phyloP scores from a whole-genome alignment of 2,797 vertebrate genomes.

The Notamacropus eugenii region DNA sequence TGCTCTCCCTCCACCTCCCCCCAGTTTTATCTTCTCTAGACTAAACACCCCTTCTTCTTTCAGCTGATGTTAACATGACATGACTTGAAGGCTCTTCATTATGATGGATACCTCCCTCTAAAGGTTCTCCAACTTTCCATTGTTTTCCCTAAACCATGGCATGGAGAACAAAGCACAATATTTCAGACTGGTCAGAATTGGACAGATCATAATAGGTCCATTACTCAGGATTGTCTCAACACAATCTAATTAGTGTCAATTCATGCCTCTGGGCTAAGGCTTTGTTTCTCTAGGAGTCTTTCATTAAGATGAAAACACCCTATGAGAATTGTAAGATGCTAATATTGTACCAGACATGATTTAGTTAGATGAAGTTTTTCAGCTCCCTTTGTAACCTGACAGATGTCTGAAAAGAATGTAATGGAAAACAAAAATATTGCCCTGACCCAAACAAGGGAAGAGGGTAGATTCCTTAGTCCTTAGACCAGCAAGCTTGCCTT shows the following conservation, averaged over 20 bases:
- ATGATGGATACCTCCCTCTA: neutral
- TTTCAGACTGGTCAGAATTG: neutral
- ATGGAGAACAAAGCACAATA: neutral
- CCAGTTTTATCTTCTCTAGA: neutral
- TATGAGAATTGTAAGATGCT: neutral
- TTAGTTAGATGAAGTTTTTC: neutral
- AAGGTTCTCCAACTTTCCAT: neutral
- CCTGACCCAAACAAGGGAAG: neutral
- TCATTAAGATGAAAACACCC: neutral
- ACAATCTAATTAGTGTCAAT: neutral
- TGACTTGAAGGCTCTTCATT: neutral
- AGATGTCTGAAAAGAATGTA: neutral
- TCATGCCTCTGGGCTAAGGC: neutral
- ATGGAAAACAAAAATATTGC: neutral
- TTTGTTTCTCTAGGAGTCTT: neutral
- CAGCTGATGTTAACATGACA: neutral
- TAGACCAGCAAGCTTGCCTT: neutral
- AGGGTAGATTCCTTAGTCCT: neutral
- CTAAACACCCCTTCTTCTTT: neutral
- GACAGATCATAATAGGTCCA: neutral
- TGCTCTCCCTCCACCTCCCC: fast-evolving
- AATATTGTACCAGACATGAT: neutral
- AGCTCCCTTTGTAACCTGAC: neutral
- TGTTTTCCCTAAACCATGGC: neutral
- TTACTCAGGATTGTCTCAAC: neutral